phyloP scores from a whole-genome alignment of 1,140 invertebrate genomes.

The Drosophila micromelanica region DNA sequence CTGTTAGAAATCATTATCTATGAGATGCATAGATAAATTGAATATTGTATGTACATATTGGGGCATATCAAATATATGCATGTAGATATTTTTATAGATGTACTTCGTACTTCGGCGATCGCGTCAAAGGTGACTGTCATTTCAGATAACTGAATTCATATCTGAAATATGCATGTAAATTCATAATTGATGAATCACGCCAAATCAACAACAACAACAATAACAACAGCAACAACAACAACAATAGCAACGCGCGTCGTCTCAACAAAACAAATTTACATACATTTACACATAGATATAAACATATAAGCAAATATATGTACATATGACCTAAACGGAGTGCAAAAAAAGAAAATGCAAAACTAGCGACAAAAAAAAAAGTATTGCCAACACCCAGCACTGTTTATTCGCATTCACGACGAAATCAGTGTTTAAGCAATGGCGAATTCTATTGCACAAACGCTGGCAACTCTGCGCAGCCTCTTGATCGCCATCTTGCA shows the following conservation, averaged over 20 bases:
- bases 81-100: neutral
- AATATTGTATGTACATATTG: too few relatives aligned
- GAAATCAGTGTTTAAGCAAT: neutral
- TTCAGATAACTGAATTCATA: slow-evolving; percentile 7
- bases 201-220: slow-evolving; percentile 29
- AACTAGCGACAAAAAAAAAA: slow-evolving; percentile 19
- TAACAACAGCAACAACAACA: slow-evolving; percentile 6
- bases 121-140: neutral
- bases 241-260: slow-evolving; percentile 14
- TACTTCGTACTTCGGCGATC: slow-evolving; percentile 3
- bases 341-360: slow-evolving; percentile 19
- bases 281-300: slow-evolving; percentile 8
- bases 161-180: slow-evolving; percentile 55
- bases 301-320: neutral
- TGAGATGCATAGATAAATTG: too few relatives aligned
- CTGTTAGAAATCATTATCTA: too few relatives aligned
- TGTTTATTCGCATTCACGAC: slow-evolving; percentile 2
- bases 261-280: slow-evolving; percentile 32
- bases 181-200: slow-evolving; percentile 61
- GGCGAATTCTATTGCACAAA: neutral
- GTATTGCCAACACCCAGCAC: slow-evolving; percentile 8
- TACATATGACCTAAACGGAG: slow-evolving; percentile 34
- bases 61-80: neutral
- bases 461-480: slow-evolving; percentile 13
- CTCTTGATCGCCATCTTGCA: slow-evolving; percentile 30